Percentiles rank a stretch among this genome's conserved stretches.
Evolutionary conservation across 2,113 vertebrate genomes (phyloP).

Genomic region (Siphamia tubifer): DNA sequence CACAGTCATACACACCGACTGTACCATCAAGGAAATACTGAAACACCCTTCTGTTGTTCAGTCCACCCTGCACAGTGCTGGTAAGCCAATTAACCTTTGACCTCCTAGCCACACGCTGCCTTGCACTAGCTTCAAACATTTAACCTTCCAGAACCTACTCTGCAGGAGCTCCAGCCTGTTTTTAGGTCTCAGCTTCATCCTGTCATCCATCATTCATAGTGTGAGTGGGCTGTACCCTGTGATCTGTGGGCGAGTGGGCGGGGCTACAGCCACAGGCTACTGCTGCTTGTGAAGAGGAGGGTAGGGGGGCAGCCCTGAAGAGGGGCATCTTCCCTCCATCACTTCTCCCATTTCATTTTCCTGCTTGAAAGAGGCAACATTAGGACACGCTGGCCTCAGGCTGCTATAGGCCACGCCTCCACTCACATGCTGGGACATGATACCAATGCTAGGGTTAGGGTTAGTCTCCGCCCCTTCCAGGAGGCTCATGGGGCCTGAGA

Average conservation of each 20-base stretch:
- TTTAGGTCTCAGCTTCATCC: conserved; percentile 36
- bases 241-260: conserved; percentile 47
- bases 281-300: conserved; percentile 56
- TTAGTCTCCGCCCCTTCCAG: too few species aligned
- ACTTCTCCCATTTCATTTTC: conserved; percentile 65
- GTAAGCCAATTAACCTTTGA: conserved; percentile 66
- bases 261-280: conserved; percentile 61
- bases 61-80: conserved; percentile 33
- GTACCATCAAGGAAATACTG: conserved; percentile 22
- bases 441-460: too few species aligned
- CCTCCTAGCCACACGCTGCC: conserved; percentile 11
- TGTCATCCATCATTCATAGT: conserved; percentile 70
- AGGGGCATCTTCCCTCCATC: conserved; percentile 65
- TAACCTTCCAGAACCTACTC: conserved; percentile 52
- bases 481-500: too few species aligned
- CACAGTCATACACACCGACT: neutral
- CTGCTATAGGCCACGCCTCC: conserved; percentile 35
- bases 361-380: conserved; percentile 63
- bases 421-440: too few species aligned
- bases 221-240: conserved; percentile 42
- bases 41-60: too few species aligned
- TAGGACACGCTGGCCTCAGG: conserved; percentile 63
- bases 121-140: conserved; percentile 26
- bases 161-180: conserved; percentile 40
- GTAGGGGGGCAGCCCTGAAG: conserved; percentile 30